Evolutionary conservation across 2,113 vertebrate species (phyloP).

Genomic region (Cinclus cinclus): DNA sequence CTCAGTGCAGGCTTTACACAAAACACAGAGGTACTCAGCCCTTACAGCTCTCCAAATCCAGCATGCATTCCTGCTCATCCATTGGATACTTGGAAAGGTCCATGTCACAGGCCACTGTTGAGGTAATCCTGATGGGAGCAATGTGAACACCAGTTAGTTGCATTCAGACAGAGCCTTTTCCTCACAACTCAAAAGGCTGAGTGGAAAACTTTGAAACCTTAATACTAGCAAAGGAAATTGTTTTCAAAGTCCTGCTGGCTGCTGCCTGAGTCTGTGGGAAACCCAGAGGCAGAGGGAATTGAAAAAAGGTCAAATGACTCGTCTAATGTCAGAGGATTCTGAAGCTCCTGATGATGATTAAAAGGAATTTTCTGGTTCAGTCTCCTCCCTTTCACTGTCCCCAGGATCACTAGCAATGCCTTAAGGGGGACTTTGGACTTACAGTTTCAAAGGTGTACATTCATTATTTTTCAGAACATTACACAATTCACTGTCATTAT

Average conservation of each 20-base stretch:
- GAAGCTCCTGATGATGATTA: neutral
- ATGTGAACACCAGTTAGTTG: neutral
- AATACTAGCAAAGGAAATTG: neutral
- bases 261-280: neutral
- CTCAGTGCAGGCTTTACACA: neutral
- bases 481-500: neutral
- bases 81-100: conserved; percentile 97
- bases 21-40: conserved; percentile 12
- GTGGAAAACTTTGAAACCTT: neutral
- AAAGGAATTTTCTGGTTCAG: neutral
- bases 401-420: neutral
- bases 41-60: conserved; percentile 98
- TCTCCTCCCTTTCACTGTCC: neutral
- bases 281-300: neutral
- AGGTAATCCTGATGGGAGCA: conserved; percentile 83
- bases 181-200: neutral
- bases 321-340: neutral
- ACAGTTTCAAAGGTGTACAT: neutral
- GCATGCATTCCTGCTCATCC: conserved; percentile 97
- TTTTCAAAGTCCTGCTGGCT: neutral
- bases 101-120: conserved; percentile 96
- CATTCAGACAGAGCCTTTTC: neutral
- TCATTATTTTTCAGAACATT: neutral
- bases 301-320: neutral
- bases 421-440: neutral